A percentile compares a stretch with the other conserved stretches of the same genome.
Conservation (phyloP, 2,113 vertebrate species). For the Gambusia affinis region DNA sequence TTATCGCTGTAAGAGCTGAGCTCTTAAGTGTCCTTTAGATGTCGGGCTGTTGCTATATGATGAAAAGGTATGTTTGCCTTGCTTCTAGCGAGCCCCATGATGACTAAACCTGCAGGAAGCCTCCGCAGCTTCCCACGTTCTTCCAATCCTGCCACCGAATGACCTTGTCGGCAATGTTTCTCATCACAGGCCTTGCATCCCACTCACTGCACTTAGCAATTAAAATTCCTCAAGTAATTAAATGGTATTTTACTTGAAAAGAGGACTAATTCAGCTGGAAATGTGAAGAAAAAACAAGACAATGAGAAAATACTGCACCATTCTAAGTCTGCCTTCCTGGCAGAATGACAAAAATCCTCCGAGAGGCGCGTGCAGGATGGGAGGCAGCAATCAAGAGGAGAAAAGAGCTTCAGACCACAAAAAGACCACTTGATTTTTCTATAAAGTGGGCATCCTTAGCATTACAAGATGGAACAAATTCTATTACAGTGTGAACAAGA, state of each 20-base stretch:
- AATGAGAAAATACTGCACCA: conserved; percentile 18
- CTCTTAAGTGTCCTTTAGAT: conserved; percentile 40
- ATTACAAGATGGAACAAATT: conserved; percentile 72
- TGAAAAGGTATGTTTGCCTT: conserved; percentile 46
- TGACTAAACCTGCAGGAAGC: conserved; percentile 74
- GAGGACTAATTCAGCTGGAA: conserved; percentile 28
- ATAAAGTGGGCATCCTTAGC: conserved; percentile 64
- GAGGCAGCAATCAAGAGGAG: conserved; percentile 64
- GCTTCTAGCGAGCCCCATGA: conserved; percentile 33
- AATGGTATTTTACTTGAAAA: conserved; percentile 49
- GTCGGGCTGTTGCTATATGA: conserved; percentile 47
- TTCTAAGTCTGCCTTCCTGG: conserved; percentile 14
- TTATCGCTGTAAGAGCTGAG: background rate
- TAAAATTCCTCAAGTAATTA: conserved; percentile 72
- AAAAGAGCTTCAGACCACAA: conserved; percentile 63
- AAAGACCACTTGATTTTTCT: conserved; percentile 67
- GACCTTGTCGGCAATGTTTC: conserved; percentile 67
- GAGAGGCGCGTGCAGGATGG: conserved; percentile 22
- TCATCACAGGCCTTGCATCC: conserved; percentile 57
- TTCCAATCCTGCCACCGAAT: conserved; percentile 51
- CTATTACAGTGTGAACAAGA: conserved; percentile 68
- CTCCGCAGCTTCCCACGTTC: conserved; percentile 64
- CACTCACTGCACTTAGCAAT: conserved; percentile 62
- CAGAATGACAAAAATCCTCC: conserved; percentile 40
- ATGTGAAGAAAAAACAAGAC: conserved; percentile 20